Evolutionary conservation across 1,140 invertebrate species (phyloP).

Genomic region (Achroia grisella): DNA sequence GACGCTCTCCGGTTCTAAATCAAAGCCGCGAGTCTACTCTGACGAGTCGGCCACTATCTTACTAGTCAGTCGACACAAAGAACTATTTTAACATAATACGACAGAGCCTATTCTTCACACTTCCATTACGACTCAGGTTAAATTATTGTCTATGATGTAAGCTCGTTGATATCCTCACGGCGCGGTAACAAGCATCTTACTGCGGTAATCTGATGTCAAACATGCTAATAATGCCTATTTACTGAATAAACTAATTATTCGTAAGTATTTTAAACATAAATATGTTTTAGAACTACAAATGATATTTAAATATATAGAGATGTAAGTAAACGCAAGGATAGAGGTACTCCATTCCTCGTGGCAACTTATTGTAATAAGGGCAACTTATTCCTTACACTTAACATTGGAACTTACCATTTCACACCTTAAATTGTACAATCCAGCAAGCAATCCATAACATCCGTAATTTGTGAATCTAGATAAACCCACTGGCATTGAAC

Average conservation of each 20-base stretch:
- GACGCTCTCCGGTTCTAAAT: slow-evolving; percentile 3
- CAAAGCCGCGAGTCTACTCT: slow-evolving; percentile 12
- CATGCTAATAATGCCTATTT: neutral
- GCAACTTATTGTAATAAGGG: too few species aligned
- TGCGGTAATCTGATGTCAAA: slow-evolving; percentile 12
- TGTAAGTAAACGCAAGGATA: too few species aligned
- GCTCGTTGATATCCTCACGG: slow-evolving; percentile 18
- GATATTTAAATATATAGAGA: too few species aligned
- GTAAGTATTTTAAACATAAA: neutral
- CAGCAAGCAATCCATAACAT: too few species aligned
- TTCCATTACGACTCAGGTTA: slow-evolving; percentile 31
- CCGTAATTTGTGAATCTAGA: too few species aligned
- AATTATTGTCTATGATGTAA: slow-evolving; percentile 35
- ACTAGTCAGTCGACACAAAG: slow-evolving; percentile 45
- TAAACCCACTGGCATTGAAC: too few species aligned
- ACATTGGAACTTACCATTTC: too few species aligned
- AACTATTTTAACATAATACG: slow-evolving; percentile 57
- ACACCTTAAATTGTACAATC: too few species aligned
- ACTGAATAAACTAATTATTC: neutral
- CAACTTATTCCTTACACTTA: too few species aligned
- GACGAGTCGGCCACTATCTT: slow-evolving; percentile 24
- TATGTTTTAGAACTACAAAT: too few species aligned
- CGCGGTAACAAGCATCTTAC: slow-evolving; percentile 12
- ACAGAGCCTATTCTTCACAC: slow-evolving; percentile 33
- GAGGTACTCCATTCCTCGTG: too few species aligned